Evolutionary conservation across 2,797 vertebrate genomes (phyloP).

Genomic region (Enteromius viviparus): DNA sequence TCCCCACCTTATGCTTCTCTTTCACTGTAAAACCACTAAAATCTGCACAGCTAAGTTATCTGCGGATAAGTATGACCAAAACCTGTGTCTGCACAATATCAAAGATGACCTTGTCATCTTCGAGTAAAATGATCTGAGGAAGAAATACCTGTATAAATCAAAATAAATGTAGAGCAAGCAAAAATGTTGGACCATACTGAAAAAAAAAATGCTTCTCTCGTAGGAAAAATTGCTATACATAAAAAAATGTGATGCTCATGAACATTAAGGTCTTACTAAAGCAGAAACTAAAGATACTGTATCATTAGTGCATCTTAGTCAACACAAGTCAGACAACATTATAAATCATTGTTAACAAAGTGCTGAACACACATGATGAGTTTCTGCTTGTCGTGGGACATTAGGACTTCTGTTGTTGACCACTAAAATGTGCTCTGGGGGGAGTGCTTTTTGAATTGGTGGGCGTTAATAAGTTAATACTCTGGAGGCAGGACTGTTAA

Average conservation of each 20-base stretch:
- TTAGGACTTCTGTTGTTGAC: conserved; percentile 8
- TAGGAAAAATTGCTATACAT: conserved; percentile 32
- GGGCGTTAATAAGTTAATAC: background rate
- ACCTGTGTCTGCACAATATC: conserved; percentile 42
- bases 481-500: background rate
- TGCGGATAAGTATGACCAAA: conserved; percentile 35
- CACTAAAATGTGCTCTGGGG: conserved; percentile 11
- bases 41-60: conserved; percentile 14
- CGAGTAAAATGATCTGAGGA: conserved; percentile 19
- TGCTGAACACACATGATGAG: conserved; percentile 40
- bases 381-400: conserved; percentile 1
- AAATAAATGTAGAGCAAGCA: conserved; percentile 48
- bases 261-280: conserved; percentile 49
- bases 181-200: conserved; percentile 42
- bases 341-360: conserved; percentile 56
- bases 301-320: conserved; percentile 57
- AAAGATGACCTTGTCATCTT: conserved; percentile 47
- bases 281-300: conserved; percentile 49
- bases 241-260: conserved; percentile 48
- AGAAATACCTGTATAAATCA: conserved; percentile 44
- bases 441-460: background rate
- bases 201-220: conserved; percentile 49
- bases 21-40: conserved; percentile 19
- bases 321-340: conserved; percentile 53
- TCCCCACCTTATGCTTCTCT: conserved; percentile 1